Conservation (phyloP, 2,797 vertebrate genomes). For the Apogon hyalosoma region DNA sequence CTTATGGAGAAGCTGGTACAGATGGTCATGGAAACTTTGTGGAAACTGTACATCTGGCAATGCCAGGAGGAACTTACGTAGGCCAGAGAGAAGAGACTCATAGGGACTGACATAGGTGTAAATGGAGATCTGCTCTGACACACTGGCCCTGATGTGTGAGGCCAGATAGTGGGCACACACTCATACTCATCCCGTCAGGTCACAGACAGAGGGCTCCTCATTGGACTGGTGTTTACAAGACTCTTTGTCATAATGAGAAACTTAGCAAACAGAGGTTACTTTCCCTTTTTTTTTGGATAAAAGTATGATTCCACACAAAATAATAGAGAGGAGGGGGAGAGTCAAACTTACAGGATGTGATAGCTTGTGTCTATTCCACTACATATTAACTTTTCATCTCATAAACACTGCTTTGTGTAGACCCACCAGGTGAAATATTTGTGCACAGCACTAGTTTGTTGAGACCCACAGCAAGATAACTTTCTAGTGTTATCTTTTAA, state of each 20-base stretch:
- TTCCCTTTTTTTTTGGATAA: constrained; percentile 1
- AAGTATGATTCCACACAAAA: constrained; percentile 8
- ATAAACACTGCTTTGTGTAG: background rate
- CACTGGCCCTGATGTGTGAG: constrained; percentile 44
- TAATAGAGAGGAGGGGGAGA: constrained; percentile 11
- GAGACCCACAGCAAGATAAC: constrained; percentile 25
- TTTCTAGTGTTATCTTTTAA: constrained; percentile 31
- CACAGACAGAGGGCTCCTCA: constrained; percentile 43
- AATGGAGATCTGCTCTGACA: constrained; percentile 62
- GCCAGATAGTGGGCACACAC: constrained; percentile 38
- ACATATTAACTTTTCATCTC: background rate
- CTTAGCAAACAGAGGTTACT: constrained; percentile 34
- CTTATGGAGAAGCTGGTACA: background rate
- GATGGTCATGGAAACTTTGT: constrained; percentile 34
- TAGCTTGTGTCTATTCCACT: background rate
- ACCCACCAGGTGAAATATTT: constrained; percentile 17
- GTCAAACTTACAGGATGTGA: constrained; percentile 6
- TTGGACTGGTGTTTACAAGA: constrained; percentile 59
- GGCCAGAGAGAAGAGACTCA: constrained; percentile 29
- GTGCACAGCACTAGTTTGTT: background rate
- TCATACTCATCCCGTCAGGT: constrained; percentile 42
- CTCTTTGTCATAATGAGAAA: constrained; percentile 48
- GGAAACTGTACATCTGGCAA: constrained; percentile 24
- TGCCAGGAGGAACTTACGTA: constrained; percentile 12
- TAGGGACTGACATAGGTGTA: constrained; percentile 47